Evolutionary conservation across 2,888 invertebrate genomes (phyloP), one percentile per base, ranked within the genome.

Genomic region (Nemoura dubitans): DNA sequence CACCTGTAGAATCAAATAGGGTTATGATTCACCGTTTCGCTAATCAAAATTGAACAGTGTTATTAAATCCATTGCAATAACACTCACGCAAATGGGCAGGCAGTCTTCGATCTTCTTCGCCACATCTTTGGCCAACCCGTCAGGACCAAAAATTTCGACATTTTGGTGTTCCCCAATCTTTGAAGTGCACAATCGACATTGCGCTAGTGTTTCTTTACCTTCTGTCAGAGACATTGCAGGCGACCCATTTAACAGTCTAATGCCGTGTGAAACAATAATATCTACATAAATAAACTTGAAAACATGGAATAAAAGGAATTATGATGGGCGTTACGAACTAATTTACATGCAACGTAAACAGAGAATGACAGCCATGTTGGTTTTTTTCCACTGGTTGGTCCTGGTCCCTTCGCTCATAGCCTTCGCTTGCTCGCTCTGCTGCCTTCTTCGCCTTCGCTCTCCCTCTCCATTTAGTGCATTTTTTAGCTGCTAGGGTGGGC

Each of bases 261-360:
- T 27, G 25, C 27, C 76, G 16, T 3, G 76, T 59, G 59, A 86
- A 87, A 77, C 27, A 83, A 87, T 83, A 78, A 83, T 83, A 87
- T 76, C 30, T 7, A 76, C 76, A 43, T 83, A 77, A 59, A 84
- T 27, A 42, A 85, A 80, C 29, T 29, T 7, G 77, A 83, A 86
- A 76, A 81, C 27, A 86, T 77, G 25, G 36, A 78, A 87, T 81
- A 87, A 86, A 43, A 36, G 77, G 85, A 26, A 30, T 26, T 78
- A 82, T 86, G 87, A 87, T 86, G 86, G 86, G 88, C 88, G 86
- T 87, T 87, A 88, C 87, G 85, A 42, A 86, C 86, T 43, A 85
- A 85, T 86, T 80, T 85, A 87, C 86, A 86, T 87, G 86, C 88
- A 88, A 88, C 87, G 87, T 87, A 87, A 88, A 88, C 88, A 88